Conservation (phyloP, 2,888 invertebrate genomes). For the Spilosoma lubricipeda region DNA sequence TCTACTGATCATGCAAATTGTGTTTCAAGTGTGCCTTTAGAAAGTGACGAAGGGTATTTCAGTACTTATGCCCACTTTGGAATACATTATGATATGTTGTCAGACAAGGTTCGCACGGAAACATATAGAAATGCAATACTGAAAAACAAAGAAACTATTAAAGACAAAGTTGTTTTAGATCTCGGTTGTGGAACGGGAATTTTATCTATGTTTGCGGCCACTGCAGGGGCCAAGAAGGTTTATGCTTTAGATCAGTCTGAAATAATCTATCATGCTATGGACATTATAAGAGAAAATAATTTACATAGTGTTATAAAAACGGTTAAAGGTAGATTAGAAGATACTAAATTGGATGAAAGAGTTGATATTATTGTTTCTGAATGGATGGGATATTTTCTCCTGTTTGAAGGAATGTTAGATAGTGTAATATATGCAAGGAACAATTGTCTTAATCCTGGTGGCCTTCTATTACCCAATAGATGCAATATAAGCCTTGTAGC, state of each 20-base stretch:
- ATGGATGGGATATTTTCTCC: constrained; percentile 99
- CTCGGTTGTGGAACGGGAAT: constrained; percentile 99
- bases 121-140: constrained; percentile 94
- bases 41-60: constrained; percentile 92
- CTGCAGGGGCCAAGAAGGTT: constrained; percentile 96
- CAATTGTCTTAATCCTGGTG: constrained; percentile 91
- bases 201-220: constrained; percentile 98
- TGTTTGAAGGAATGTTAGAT: constrained; percentile 99
- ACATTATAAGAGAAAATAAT: constrained; percentile 95
- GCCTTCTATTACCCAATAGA: constrained; percentile 93
- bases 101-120: constrained; percentile 94
- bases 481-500: constrained; percentile 94
- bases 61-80: constrained; percentile 95
- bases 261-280: constrained; percentile 97
- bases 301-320: constrained; percentile 90
- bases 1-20: constrained; percentile 64
- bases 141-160: constrained; percentile 89
- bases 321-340: constrained; percentile 95
- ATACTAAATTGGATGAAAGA: constrained; percentile 91
- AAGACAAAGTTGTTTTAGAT: constrained; percentile 94
- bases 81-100: constrained; percentile 98
- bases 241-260: constrained; percentile 98
- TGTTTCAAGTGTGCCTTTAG: constrained; percentile 82
- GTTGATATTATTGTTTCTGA: constrained; percentile 98
- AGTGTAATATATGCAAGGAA: constrained; percentile 96